phyloP scores from a whole-genome alignment of 2,113 vertebrate species.

The Myxocyprinus asiaticus region DNA sequence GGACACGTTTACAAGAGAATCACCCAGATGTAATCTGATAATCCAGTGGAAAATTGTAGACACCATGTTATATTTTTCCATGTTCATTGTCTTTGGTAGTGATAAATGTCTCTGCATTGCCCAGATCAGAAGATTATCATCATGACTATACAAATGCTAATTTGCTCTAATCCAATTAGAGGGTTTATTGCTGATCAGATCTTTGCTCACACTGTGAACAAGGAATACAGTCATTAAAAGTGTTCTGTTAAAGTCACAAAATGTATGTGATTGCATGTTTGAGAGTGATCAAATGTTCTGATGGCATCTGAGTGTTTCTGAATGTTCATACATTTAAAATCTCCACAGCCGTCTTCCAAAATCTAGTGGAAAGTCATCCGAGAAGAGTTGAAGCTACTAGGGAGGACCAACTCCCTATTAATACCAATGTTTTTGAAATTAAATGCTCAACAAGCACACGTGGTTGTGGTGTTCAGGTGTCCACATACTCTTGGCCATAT shows the following conservation, averaged over 20 bases:
- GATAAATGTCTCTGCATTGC: conserved; percentile 21
- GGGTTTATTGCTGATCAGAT: conserved; percentile 36
- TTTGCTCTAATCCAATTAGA: conserved; percentile 53
- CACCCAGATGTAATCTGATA: background rate
- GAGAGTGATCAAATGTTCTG: background rate
- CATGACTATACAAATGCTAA: conserved; percentile 49
- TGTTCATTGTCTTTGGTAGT: conserved; percentile 27
- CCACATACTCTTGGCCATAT: too few species aligned
- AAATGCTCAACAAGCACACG: too few species aligned
- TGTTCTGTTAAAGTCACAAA: background rate
- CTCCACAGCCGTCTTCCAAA: too few species aligned
- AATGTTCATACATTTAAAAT: too few species aligned
- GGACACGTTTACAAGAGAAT: background rate
- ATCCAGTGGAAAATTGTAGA: conserved; percentile 12
- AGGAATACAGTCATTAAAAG: conserved; percentile 7
- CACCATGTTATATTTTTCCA: conserved; percentile 10
- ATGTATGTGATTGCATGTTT: background rate
- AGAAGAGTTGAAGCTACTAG: too few species aligned
- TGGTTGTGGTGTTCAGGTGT: too few species aligned
- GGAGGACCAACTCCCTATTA: too few species aligned
- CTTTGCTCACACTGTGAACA: conserved; percentile 24
- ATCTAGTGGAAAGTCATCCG: too few species aligned
- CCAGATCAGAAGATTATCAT: conserved; percentile 49
- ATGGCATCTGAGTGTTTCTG: background rate
- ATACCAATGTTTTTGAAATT: too few species aligned